phyloP scores from a whole-genome alignment of 2,113 vertebrate species.

The Acanthisitta chloris region DNA sequence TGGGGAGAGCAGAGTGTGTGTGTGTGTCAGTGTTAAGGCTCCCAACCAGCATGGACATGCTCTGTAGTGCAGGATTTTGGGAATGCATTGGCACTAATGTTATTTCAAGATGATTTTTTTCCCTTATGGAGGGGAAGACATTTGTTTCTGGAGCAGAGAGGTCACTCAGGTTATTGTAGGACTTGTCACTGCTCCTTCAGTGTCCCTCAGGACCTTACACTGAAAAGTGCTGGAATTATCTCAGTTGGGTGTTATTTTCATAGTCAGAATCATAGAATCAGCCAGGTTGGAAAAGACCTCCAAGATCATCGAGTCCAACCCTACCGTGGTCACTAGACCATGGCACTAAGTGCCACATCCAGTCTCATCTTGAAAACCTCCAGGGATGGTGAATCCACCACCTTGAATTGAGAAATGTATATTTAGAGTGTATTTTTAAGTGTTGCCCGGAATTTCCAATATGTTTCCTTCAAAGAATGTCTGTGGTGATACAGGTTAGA shows the following conservation, averaged over 20 bases:
- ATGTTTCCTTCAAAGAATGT: background rate
- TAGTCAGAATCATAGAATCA: background rate
- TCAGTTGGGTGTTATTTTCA: fast-evolving
- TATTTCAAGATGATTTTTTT: background rate
- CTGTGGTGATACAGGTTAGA: background rate
- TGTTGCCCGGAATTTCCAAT: background rate
- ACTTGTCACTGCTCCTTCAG: background rate
- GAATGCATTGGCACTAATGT: fast-evolving
- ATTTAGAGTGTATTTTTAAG: background rate
- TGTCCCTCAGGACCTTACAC: background rate
- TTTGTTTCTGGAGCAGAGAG: background rate
- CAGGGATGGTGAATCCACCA: no score
- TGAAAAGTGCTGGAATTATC: background rate
- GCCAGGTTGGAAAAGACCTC: no score
- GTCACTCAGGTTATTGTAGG: background rate
- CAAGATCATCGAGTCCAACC: no score
- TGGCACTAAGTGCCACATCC: no score
- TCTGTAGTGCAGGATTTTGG: background rate
- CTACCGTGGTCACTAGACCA: no score
- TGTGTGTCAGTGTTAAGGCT: background rate
- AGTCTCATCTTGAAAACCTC: no score
- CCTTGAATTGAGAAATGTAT: background rate
- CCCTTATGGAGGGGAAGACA: background rate
- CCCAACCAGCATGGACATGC: background rate
- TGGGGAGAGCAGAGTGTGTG: background rate